These are phyloP conservation scores for Lathamus discolor DNA, from an alignment of 2,113 vertebrate genomes.

Conservation along the genomic window DNA sequence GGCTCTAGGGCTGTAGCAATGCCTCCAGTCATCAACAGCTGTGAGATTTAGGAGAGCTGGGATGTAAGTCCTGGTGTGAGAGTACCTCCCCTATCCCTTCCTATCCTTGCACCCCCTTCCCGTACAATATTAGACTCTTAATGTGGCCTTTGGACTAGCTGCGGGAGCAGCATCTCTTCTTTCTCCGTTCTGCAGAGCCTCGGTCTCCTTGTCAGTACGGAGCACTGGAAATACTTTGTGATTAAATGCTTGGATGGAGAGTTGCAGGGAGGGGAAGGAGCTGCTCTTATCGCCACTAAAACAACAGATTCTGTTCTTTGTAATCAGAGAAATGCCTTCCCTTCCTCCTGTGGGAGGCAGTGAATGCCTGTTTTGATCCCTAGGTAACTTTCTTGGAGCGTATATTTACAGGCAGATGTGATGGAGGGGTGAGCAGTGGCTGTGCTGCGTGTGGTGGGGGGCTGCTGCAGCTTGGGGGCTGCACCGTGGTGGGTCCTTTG, in stretches of 20 bases:
- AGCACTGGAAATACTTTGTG: not conserved
- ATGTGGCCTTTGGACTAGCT: not conserved
- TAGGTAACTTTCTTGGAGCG: not conserved
- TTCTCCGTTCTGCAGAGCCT: accelerated
- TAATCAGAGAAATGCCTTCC: not conserved
- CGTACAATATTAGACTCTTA: not conserved
- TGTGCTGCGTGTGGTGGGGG: not conserved
- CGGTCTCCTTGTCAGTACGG: not conserved
- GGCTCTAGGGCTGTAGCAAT: not conserved
- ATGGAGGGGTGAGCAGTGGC: not conserved
- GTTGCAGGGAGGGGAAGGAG: not conserved
- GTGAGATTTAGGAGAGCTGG: not conserved
- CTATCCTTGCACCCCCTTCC: not conserved
- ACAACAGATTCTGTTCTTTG: not conserved
- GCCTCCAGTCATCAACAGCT: not conserved
- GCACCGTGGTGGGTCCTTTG: accelerated
- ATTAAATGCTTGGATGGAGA: not conserved
- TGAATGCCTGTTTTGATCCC: not conserved
- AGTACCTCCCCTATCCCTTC: too few species aligned
- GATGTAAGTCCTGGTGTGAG: not conserved
- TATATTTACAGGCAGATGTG: not conserved
- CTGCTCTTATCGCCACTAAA: not conserved
- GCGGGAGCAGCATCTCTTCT: not conserved
- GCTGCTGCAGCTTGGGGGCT: not conserved
- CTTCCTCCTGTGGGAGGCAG: not conserved